These are phyloP conservation scores for Aix galericulata DNA, from an alignment of 2,113 vertebrate species.

Conservation along the genomic window DNA sequence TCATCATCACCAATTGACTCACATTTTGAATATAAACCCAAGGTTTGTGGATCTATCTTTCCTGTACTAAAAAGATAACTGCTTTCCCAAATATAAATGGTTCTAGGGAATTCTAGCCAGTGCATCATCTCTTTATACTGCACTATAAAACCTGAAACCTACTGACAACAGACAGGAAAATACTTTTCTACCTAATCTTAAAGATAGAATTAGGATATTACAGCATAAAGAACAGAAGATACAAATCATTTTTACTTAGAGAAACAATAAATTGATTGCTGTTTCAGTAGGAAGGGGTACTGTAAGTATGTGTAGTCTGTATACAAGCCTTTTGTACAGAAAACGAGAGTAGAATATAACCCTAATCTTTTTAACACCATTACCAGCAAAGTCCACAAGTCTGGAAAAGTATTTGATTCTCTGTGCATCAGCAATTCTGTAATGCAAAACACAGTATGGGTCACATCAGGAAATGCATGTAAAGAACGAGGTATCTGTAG, in stretches of 20 bases:
- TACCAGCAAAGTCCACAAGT: background rate
- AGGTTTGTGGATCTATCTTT: background rate
- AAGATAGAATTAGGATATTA: background rate
- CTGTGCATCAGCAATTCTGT: background rate
- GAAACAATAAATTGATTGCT: background rate
- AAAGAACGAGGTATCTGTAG: background rate
- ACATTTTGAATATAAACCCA: background rate
- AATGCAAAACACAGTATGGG: background rate
- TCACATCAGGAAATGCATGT: fast-evolving
- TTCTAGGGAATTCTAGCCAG: background rate
- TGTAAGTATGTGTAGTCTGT: background rate
- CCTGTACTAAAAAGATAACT: background rate
- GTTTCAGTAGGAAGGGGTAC: background rate
- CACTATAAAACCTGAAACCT: background rate
- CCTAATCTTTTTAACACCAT: background rate
- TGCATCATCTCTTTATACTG: background rate
- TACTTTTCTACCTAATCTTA: background rate
- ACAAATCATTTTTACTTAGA: background rate
- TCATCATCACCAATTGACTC: background rate
- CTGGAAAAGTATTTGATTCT: background rate
- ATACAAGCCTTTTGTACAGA: background rate
- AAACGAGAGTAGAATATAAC: background rate
- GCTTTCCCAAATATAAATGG: background rate
- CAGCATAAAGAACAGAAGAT: background rate
- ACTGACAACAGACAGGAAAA: background rate